These are phyloP conservation scores for Okamejei kenojei DNA, from an alignment of 2,797 vertebrate species.

Conservation along the genomic window DNA sequence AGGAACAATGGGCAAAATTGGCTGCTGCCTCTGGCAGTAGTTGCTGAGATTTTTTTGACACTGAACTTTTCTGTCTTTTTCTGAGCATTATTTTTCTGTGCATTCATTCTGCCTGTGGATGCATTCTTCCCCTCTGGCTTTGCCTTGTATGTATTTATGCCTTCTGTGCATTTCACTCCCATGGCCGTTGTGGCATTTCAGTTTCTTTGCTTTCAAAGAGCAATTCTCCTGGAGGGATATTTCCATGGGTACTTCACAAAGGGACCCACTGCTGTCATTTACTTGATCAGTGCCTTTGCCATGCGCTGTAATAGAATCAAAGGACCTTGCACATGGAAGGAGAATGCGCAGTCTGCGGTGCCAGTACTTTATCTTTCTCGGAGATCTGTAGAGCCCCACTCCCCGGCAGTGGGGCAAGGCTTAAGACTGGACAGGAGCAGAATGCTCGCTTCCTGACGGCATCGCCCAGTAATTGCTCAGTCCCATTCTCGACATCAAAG, in stretches of 20 bases:
- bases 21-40: background rate
- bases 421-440: background rate
- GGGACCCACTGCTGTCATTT: background rate
- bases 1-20: background rate
- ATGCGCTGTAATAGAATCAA: background rate
- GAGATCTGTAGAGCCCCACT: background rate
- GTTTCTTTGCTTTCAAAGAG: background rate
- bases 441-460: background rate
- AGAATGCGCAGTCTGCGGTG: background rate
- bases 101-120: background rate
- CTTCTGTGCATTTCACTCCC: background rate
- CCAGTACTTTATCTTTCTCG: background rate
- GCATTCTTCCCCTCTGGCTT: background rate
- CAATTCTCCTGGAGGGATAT: background rate
- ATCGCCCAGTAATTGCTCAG: background rate
- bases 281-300: background rate
- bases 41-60: background rate
- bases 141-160: background rate
- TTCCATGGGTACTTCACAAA: background rate
- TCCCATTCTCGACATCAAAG: too few species aligned
- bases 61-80: background rate
- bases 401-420: background rate
- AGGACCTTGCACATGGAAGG: background rate
- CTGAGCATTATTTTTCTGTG: background rate
- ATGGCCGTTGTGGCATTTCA: background rate